Base-by-base conservation (phyloP, 2,888 invertebrate genomes). In the Tinea trinotella region DNA sequence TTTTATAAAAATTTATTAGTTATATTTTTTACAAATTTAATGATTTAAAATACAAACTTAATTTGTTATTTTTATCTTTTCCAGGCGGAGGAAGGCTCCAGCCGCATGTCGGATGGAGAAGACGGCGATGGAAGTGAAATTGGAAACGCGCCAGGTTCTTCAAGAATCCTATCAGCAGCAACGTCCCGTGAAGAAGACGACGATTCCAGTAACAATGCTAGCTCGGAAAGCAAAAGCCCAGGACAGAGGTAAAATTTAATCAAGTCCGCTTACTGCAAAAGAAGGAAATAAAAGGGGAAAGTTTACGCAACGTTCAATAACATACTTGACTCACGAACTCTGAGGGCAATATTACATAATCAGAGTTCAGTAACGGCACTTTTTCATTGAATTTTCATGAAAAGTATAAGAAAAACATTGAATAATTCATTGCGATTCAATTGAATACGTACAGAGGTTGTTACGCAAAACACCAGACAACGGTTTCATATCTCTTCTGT, bases 171-270 rank as follows among this genome's bases (percentile, higher is more conserved):
- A 15, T 89, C 90, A 12, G 86, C 89, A 60, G 88, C 90, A 56
- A 90, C 90, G 17, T 91, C 92, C 54, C 88, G 90, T 59, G 91
- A 91, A 64, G 92, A 93, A 48, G 89, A 93, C 61, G 92, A 93
- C 60, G 90, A 90, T 69, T 90, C 90, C 60, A 90, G 90, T 66
- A 90, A 89, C 68, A 90, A 90, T 62, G 90, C 88, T 62, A 91
- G 91, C 68, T 89, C 89, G 52, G 91, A 91, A 61, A 89, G 89
- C 80, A 91, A 91, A 66, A 91, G 91, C 68, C 90, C 91, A 48
- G 90, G 89, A 63, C 90, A 91, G 71, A 90, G 91, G 91, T 92
- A 72, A 68, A 48, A 3, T 40, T 30, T 30, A 30, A 30, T 30
- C 30, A 30, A 30, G 30, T 2, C 7, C 30, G 59, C 40, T 18